A percentile compares a stretch with the other conserved stretches of the same genome.
phyloP scores from a whole-genome alignment of 2,797 vertebrate species.

The Hapalemur alaotrensis region DNA sequence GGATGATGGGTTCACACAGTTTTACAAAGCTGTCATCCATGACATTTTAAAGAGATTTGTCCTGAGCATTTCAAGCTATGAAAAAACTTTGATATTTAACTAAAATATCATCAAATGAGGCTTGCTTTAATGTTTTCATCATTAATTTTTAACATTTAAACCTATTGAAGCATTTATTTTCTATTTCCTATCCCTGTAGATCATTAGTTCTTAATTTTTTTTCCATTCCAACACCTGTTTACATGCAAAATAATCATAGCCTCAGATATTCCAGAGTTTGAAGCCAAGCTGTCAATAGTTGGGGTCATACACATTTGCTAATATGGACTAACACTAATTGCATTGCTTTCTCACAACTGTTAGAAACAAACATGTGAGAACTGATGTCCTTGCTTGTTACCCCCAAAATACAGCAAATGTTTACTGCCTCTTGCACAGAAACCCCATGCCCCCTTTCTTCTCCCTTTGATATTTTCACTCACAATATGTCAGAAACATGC shows the following conservation, averaged over 20 bases:
- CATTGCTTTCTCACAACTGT: background rate
- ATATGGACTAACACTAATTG: background rate
- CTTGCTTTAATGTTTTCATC: conserved; percentile 52
- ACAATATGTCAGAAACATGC: background rate
- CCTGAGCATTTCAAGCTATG: background rate
- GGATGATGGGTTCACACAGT: conserved; percentile 62
- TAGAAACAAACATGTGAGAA: background rate
- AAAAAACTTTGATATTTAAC: conserved; percentile 71
- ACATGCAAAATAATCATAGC: background rate
- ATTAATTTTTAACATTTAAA: conserved; percentile 27
- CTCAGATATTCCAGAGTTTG: background rate
- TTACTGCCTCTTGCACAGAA: background rate
- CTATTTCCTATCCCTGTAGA: background rate
- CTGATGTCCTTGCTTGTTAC: background rate
- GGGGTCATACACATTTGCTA: background rate
- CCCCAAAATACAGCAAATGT: background rate
- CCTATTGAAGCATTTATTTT: background rate
- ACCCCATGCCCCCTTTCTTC: background rate
- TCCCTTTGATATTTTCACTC: conserved; percentile 30
- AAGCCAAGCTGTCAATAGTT: background rate
- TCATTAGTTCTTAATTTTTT: background rate
- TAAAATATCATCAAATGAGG: conserved; percentile 64
- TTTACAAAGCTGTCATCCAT: conserved; percentile 64
- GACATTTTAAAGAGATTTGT: conserved; percentile 73
- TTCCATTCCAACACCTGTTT: background rate